phyloP scores from a whole-genome alignment of 2,797 vertebrate genomes.

The Hypotaenidia philippensis region DNA sequence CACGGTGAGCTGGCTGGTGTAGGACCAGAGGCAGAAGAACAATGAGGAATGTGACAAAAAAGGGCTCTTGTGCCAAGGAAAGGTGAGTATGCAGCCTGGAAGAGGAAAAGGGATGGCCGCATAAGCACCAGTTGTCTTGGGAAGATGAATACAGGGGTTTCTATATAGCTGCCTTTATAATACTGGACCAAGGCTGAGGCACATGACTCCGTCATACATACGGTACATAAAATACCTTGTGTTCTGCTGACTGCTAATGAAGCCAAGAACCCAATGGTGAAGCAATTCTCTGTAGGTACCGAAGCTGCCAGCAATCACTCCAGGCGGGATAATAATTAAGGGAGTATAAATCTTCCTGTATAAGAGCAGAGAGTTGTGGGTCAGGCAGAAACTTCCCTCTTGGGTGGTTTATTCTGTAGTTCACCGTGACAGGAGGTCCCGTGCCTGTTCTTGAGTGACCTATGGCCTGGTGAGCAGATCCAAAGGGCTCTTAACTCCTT shows the following conservation, averaged over 20 bases:
- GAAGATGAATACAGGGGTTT: background rate
- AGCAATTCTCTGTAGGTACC: background rate
- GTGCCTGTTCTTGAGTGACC: accelerated
- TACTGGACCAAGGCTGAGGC: background rate
- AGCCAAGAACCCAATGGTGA: background rate
- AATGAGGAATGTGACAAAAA: background rate
- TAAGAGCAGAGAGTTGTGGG: background rate
- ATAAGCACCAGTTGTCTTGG: background rate
- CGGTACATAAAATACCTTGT: background rate
- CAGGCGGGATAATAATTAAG: background rate
- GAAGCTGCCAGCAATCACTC: background rate
- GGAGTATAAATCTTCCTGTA: background rate
- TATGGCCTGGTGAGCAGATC: background rate
- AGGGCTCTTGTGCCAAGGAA: background rate
- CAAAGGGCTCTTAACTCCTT: background rate
- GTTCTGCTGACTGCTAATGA: background rate
- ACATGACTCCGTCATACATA: background rate
- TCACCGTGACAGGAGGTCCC: background rate
- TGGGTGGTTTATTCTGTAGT: background rate
- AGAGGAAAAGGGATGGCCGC: background rate
- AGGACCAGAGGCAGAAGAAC: background rate
- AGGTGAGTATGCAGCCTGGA: background rate
- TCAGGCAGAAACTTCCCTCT: background rate
- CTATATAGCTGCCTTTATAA: background rate
- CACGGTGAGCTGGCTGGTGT: background rate